These are phyloP conservation scores for Nycteola revayana DNA, from an alignment of 2,888 invertebrate genomes.

Conservation along the genomic window DNA sequence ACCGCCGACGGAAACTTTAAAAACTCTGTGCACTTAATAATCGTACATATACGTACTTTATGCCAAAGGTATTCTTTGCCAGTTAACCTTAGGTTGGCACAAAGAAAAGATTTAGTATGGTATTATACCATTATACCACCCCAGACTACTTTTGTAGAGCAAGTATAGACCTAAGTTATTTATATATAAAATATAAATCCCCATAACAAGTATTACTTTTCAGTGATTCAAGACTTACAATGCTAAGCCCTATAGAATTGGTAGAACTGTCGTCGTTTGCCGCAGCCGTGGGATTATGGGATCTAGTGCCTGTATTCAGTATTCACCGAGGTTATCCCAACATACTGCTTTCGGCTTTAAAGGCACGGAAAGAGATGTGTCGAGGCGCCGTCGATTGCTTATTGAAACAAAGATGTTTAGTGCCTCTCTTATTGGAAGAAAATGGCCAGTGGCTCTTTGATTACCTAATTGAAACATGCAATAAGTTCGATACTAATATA, in stretches of 20 bases:
- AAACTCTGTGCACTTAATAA: no score
- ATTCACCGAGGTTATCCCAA: slow-evolving; percentile 59
- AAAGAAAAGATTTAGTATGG: no score
- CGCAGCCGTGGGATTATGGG: slow-evolving; percentile 74
- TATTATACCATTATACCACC: no score
- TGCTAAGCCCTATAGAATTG: slow-evolving; percentile 49
- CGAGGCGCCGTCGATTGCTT: slow-evolving; percentile 60
- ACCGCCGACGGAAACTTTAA: no score
- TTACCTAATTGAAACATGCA: slow-evolving; percentile 76
- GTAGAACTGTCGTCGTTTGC: slow-evolving; percentile 58
- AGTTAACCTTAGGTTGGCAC: no score
- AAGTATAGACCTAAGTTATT: no score
- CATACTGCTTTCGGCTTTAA: slow-evolving; percentile 55
- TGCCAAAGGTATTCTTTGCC: no score
- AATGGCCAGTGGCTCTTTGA: slow-evolving; percentile 74
- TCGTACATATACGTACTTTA: no score
- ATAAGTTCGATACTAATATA: slow-evolving; percentile 74
- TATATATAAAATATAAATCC: no score
- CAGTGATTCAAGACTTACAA: slow-evolving; percentile 35
- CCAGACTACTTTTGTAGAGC: no score
- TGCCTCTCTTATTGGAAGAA: slow-evolving; percentile 64
- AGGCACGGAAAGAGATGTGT: slow-evolving; percentile 52
- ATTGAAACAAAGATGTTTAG: slow-evolving; percentile 50
- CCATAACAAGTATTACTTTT: no score
- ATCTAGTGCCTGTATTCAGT: slow-evolving; percentile 61